Base-by-base conservation (phyloP, 1,140 invertebrate species). In the Panulirus ornatus region DNA sequence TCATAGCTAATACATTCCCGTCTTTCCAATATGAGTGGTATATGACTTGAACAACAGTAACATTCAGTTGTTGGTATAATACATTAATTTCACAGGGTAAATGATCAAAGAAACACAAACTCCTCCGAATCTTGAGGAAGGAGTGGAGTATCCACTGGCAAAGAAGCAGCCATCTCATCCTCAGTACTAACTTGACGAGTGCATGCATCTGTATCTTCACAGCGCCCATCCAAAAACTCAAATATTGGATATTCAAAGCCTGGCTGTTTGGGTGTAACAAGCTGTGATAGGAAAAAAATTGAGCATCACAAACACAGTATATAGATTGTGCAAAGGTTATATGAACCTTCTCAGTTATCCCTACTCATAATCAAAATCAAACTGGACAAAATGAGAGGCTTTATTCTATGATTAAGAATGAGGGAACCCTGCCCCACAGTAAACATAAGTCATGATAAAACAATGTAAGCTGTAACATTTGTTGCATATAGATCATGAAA, bases 231-330 rank as follows among this genome's bases (percentile, higher is more conserved):
- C 47, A 89, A 44, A 47, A 89, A 89, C 70, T 89, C 88, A 63
- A 89, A 89, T 58, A 89, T 89, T 76, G 88, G 88, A 36, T 89
- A 89, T 40, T 89, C 88, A 27, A 83, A 76, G 1, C 88, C 88
- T 40, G 88, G 88, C 38, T 89, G 42, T 71, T 89, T 89, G 30
- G 88, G 88, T 22, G 88, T 89, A n/a, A 89, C 14, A 9, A 89
- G 47, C 88, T 89, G 79, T 19, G 40, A 75, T 19, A n/a, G n/a
- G n/a, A 47, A 58, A 44, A 38, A 30, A 40, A 47, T 34, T 16
- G 40, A 34, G 51, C 6, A 3, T 2, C 2, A 71, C 30, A 75
- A 42, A 30, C 14, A 54, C 2, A 85, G 27, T 36, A 2, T n/a
- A n/a, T n/a, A n/a, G n/a, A n/a, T n/a, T n/a, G n/a, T n/a, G n/a